Evolutionary conservation across 1,140 invertebrate species (phyloP), one percentile per base, ranked within the genome.

Genomic region (Orius laevigatus): DNA sequence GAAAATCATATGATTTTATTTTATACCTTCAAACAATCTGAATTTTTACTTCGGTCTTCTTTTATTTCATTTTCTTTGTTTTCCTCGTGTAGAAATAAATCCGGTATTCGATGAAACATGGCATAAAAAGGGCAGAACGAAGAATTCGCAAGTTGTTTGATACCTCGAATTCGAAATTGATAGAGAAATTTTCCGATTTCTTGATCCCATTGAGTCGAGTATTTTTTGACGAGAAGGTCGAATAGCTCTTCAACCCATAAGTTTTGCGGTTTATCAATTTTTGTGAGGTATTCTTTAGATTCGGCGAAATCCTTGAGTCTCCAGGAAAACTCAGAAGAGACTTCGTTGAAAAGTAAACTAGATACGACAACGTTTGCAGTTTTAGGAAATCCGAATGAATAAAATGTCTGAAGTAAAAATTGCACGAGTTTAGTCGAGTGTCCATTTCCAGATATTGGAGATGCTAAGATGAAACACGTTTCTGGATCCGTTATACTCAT

Each of bases 331-430:
- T 53, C 40, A 31, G 19, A 31, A 45, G 35, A 39, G 12, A 49
- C 38, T 20, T n/a, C 31, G 3, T 41, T 34, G 40, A 46, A 40
- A n/a, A 51, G 16, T 11, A 5, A 1, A 40, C 12, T 16, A 39
- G 12, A 46, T 46, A 39, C 18, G 8, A 25, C 25, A 8, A 25
- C 25, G 25, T 25, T 3, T 25, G 25, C 25, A 25, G 20, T 6
- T 16, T 46, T 32, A 41, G 60, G 57, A 52, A 62, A 59, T 8
- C 60, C 62, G 45, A 57, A 59, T 12, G 46, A 55, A 35, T 60
- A 62, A 45, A 62, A 62, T n/a, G 56, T 53, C 25, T 57, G 53
- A 49, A 60, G 55, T 6, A 63, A 48, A 47, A 62, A 61, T 33
- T 56, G 50, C 18, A 59, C 51, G 3, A 57, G 36, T 15, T 50